Base-by-base conservation (phyloP, 1,140 invertebrate species). In the Diachasma alloeum region DNA sequence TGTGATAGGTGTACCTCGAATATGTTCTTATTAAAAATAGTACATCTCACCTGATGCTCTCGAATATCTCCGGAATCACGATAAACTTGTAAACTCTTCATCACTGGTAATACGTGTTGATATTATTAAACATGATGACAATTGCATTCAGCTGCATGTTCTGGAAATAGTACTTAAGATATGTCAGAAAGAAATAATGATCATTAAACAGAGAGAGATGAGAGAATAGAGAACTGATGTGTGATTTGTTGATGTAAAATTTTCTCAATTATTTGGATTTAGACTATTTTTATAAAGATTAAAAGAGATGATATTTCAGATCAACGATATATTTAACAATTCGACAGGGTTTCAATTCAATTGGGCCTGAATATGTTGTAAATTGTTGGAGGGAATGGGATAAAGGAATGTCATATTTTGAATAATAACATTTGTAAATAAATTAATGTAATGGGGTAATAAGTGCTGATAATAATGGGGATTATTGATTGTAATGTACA, bases 1-100 rank as follows among this genome's bases (percentile, higher is more conserved):
- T 84, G 83, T 84, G 82, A 84, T 84, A 84, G 81, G 76, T 81
- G 75, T 82, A 80, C 46, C 53, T 82, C 37, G 76, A 83, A 83
- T 37, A 17, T 42, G 36, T n/a, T 75, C 70, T 75, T 44, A 75
- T 74, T 48, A 72, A 81, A 78, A 82, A 74, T 79, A 46, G 53
- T 74, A 77, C 46, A 74, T 66, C 22, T 66, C 22, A 36, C 15
- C 15, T 10, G 22, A 66, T 66, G 19, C 19, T 17, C 48, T 56
- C 15, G 2, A 56, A 56, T 56, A 56, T 56, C 48, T 42, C 39
- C 10, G 39, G 13, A 42, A 42, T 42, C 0, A 42, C 39, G 13
- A 31, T 31, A 42, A 42, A 42, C 39, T 42, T 42, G 13, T 42
- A 11, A 42, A 42, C 39, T 11, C 10, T 42, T 19, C 48, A 56